phyloP scores from a whole-genome alignment of 2,113 vertebrate genomes.

The Poeciliopsis retropinna region DNA sequence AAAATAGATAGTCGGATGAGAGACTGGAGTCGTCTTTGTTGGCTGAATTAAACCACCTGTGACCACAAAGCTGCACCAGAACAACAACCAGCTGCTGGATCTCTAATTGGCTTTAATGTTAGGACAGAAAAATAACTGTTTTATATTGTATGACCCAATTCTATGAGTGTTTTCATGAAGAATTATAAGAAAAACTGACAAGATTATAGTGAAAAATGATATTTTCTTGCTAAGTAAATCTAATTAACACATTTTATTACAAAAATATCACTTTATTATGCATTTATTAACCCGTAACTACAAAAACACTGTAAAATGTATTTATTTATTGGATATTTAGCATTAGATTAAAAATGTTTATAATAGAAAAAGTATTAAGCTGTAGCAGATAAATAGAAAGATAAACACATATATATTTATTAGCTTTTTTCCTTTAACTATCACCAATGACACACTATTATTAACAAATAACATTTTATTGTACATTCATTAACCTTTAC shows the following conservation, averaged over 20 bases:
- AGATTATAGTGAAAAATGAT: background rate
- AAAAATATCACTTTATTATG: background rate
- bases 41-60: conserved; percentile 3
- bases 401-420: background rate
- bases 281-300: background rate
- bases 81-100: background rate
- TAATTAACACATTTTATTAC: background rate
- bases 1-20: background rate
- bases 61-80: background rate
- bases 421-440: background rate
- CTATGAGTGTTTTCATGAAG: background rate
- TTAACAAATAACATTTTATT: background rate
- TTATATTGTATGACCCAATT: background rate
- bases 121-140: background rate
- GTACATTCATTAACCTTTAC: background rate
- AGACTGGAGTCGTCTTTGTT: background rate
- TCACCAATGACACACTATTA: no score
- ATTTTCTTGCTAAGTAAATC: background rate
- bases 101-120: background rate
- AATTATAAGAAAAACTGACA: background rate
- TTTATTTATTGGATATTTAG: no score
- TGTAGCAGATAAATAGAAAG: no score
- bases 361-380: no score
- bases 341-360: no score
- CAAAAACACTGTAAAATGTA: no score